Base-by-base conservation (phyloP, 37 sponge, comb jelly and placozoan genomes). In the Crambe crambe region DNA sequence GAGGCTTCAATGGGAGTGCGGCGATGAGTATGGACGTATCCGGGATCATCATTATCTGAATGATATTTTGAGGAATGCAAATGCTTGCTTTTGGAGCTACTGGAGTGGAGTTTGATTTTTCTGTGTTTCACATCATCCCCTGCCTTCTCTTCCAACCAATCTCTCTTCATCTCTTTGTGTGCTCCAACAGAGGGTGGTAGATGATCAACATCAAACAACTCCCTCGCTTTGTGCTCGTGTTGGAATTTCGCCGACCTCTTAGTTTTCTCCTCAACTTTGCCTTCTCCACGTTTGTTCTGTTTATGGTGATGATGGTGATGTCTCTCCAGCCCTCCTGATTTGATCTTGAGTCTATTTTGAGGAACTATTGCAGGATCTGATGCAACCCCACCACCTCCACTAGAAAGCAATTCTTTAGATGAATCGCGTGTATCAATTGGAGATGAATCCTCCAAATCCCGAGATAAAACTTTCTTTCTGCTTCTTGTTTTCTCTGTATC, bases 191-290 rank as follows among this genome's bases (percentile, higher is more conserved):
- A 47, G 12, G 51, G 51, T 12, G 51, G 30, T n/a, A 29, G 1
- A 3, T 29, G 43, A 25, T 77, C 77, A 29, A 62, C 77, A 39
- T 77, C 77, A 77, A 77, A 77, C 31, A 77, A 43, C 0, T 42
- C 65, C 26, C 41, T 58, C 2, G 43, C 26, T n/a, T 39, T 20
- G 30, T 10, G n/a, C 26, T 25, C 44, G 4, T 35, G 77, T 21
- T 39, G 36, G 18, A 32, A 23, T 40, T 56, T 54, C 1, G 62
- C 26, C 3, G 29, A 21, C 40, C 38, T 37, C 41, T 76, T 76
- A 23, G 2, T 59, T 21, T 37, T 3, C 38, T n/a, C 15, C 39
- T 26, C 27, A 15, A 12, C 12, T 47, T 47, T 47, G 12, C 12
- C 51, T 15, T 47, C 12, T 12, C 12, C 12, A 15, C 12, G 51